Evolutionary conservation across 2,113 vertebrate species (phyloP).

Genomic region (rat (Rattus norvegicus)): GRCr8 NC_086031.1:81023001-81023500

Average conservation of each 20-base stretch:
- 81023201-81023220: not conserved
- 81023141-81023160: not conserved
- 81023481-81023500: not conserved
- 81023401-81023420: not conserved
- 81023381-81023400: not conserved
- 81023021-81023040: not conserved
- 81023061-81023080: not conserved
- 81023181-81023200: not conserved
- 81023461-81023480: not conserved
- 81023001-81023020: constrained; percentile 43
- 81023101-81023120: not conserved
- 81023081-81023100: not conserved
- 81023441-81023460: not conserved
- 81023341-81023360: not conserved
- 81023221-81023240: not conserved
- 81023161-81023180: constrained; percentile 40
- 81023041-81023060: not conserved
- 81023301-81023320: not conserved
- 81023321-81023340: not conserved
- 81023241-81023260: not conserved
- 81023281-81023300: not conserved
- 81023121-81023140: not conserved
- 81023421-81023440: not conserved
- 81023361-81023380: not conserved
- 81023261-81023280: not conserved